Percentiles rank a stretch among this genome's conserved stretches.
phyloP scores from a whole-genome alignment of 2,888 invertebrate species.

The Allygus modestus region DNA sequence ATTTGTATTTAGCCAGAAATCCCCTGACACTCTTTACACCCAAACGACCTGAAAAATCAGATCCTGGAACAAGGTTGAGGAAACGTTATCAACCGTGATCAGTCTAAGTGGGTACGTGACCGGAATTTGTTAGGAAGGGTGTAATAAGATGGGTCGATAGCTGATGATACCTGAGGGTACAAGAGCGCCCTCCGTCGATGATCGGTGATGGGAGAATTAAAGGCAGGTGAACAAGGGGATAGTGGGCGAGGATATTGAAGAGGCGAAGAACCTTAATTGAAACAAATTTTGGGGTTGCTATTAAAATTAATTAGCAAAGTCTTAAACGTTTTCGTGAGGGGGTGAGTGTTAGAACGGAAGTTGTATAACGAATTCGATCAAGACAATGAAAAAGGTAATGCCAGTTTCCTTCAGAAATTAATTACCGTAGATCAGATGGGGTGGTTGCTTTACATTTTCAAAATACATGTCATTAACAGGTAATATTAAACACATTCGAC shows the following conservation, averaged over 20 bases:
- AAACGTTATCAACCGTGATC: constrained; percentile 10
- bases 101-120: constrained; percentile 11
- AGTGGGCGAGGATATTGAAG: not conserved
- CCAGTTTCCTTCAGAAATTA: not conserved
- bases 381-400: not conserved
- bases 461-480: not conserved
- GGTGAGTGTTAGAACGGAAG: not conserved
- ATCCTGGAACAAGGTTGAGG: not conserved
- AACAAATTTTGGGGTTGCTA: constrained; percentile 13
- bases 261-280: constrained; percentile 27
- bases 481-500: too few relatives aligned
- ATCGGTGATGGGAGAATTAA: not conserved
- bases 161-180: not conserved
- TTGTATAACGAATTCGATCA: not conserved
- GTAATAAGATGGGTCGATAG: constrained; percentile 40
- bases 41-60: not conserved
- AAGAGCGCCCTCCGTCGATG: not conserved
- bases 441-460: not conserved
- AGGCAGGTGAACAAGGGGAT: constrained; percentile 13
- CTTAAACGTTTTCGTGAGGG: not conserved
- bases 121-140: constrained; percentile 1
- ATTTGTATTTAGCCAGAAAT: not conserved
- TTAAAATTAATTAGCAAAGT: constrained; percentile 30
- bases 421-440: not conserved
- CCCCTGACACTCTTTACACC: not conserved